These are phyloP conservation scores for Toxonevra muliebris DNA, from an alignment of 2,888 invertebrate species.

Conservation along the genomic window DNA sequence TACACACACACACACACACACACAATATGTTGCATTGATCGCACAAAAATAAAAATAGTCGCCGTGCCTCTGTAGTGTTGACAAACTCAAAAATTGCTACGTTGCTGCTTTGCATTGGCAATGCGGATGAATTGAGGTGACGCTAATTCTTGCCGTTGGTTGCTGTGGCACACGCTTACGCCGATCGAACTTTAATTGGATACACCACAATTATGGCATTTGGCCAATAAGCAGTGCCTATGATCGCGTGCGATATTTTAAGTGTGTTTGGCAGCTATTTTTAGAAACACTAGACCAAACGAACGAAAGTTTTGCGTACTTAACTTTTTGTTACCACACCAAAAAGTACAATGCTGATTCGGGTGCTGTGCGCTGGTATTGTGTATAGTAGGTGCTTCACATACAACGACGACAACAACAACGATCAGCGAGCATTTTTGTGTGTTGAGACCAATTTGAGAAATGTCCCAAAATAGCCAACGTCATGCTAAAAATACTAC, in stretches of 20 bases:
- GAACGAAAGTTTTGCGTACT: slow-evolving; percentile 41
- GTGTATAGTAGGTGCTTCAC: slow-evolving; percentile 15
- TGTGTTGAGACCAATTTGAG: slow-evolving; percentile 29
- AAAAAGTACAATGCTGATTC: slow-evolving; percentile 12
- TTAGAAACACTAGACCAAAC: slow-evolving; percentile 17
- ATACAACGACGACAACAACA: slow-evolving; percentile 8
- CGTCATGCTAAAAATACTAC: slow-evolving; percentile 34
- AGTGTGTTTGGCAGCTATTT: slow-evolving; percentile 26
- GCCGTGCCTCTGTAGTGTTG: background rate
- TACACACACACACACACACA: background rate
- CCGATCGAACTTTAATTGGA: slow-evolving; percentile 55
- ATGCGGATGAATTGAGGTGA: background rate
- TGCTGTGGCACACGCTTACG: slow-evolving; percentile 40
- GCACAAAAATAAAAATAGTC: background rate
- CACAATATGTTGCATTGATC: background rate
- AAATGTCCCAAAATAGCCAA: slow-evolving; percentile 47
- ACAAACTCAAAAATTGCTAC: background rate
- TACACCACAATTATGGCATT: slow-evolving; percentile 53
- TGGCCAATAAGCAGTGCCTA: slow-evolving; percentile 49
- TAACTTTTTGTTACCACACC: slow-evolving; percentile 17
- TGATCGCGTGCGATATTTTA: slow-evolving; percentile 60
- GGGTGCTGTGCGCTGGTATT: slow-evolving; percentile 16
- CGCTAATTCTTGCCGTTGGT: background rate
- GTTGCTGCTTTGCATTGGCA: slow-evolving; percentile 5
- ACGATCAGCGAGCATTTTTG: slow-evolving; percentile 5